Base-by-base conservation (phyloP, 2,113 vertebrate species). In the Arizona elegans region DNA sequence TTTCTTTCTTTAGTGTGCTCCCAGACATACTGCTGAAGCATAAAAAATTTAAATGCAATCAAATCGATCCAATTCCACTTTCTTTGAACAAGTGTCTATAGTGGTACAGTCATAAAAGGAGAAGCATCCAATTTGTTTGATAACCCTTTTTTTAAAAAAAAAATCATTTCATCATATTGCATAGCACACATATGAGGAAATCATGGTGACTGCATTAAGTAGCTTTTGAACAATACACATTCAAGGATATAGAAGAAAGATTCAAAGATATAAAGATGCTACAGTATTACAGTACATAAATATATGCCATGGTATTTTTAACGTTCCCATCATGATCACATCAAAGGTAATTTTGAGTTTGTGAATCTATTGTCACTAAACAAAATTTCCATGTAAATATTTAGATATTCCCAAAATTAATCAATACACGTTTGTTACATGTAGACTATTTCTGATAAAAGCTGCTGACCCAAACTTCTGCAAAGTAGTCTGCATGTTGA, bases 1-100 rank as follows among this genome's bases (percentile, higher is more conserved):
- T 98, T 98, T 98, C 98, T 99, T 98, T 98, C 98, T 98, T 99
- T 98, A 98, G 98, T 98, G 97, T 97, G 98, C 98, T 99, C 98
- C 99, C 98, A 98, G 98, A 98, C 98, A 99, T 99, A 98, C 98
- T 98, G 98, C 98, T 99, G 99, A 99, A 98, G 98, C 98, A 98
- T 99, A 98, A 99, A 98, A 98, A 98, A 97, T 97, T 98, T 98
- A 98, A 98, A 97, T 98, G 98, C 98, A 98, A 98, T 98, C 97
- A 98, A 98, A 98, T 98, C 97, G 95, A 98, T 98, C 98, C 98
- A 98, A 99, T 99, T 98, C 98, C 98, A 98, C 98, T 98, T 98
- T 98, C 98, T 98, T 98, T 98, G 98, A 99, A 99, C 99, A 99
- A 99, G 98, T 98, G 98, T 99, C 98, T 98, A 98, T 98, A 99